A percentile compares a stretch with the other conserved stretches of the same genome.
phyloP scores from a whole-genome alignment of 1,140 invertebrate genomes.

The Drosophila biarmipes region DNA sequence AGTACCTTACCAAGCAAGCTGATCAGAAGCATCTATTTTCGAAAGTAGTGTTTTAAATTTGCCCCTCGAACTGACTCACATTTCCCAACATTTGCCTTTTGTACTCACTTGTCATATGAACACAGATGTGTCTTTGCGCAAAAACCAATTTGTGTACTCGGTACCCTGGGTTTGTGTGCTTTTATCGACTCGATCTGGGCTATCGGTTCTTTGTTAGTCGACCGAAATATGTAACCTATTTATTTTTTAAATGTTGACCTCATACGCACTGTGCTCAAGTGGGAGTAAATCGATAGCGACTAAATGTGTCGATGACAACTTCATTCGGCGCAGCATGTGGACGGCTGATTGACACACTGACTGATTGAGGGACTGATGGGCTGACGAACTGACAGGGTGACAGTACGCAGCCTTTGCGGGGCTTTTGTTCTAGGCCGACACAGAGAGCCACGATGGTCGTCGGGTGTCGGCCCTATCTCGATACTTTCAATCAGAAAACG shows the following conservation, averaged over 20 bases:
- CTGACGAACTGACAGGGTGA: slow-evolving; percentile 22
- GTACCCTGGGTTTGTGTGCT: slow-evolving; percentile 16
- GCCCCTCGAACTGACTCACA: slow-evolving; percentile 47
- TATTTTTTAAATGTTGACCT: slow-evolving; percentile 81
- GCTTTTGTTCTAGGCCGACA: slow-evolving; percentile 69
- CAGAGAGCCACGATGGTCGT: not conserved
- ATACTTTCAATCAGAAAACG: slow-evolving; percentile 82
- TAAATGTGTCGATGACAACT: slow-evolving; percentile 78
- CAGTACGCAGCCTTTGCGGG: slow-evolving; percentile 38
- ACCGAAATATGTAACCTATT: slow-evolving; percentile 73
- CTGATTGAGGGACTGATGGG: slow-evolving; percentile 27
- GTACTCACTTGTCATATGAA: slow-evolving; percentile 30
- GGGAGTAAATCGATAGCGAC: slow-evolving; percentile 64
- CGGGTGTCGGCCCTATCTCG: slow-evolving; percentile 52
- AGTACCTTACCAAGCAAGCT: too few species aligned
- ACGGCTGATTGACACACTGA: slow-evolving; percentile 39
- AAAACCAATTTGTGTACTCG: slow-evolving; percentile 26
- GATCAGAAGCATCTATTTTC: too few species aligned
- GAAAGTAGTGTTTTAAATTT: too few species aligned
- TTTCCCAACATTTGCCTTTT: slow-evolving; percentile 44
- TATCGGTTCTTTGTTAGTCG: slow-evolving; percentile 43
- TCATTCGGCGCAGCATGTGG: slow-evolving; percentile 64
- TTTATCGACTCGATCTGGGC: slow-evolving; percentile 29
- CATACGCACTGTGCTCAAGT: slow-evolving; percentile 56
- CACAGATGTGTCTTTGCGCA: slow-evolving; percentile 55